Evolutionary conservation across 2,888 invertebrate genomes (phyloP), one percentile per base, ranked within the genome.

Genomic region (Ochropleura leucogaster): DNA sequence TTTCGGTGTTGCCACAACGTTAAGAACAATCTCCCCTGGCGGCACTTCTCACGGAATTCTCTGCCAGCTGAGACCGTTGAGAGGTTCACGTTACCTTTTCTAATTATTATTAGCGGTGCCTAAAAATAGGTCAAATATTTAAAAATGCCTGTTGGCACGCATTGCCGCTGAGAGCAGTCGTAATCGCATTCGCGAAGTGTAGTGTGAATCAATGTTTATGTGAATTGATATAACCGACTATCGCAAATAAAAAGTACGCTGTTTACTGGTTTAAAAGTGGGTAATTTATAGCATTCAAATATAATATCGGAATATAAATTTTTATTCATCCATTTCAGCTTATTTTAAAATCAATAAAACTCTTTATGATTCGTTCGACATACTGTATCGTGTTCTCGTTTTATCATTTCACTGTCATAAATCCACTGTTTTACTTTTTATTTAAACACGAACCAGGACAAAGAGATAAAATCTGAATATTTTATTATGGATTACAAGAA

Each of bases 61-160:
- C 90, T 88, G 89, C 90, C 91, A 92, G 92, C 90, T 92, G 93
- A 93, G 92, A 93, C 90, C 92, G 92, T 90, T 92, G 93, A 93
- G 92, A 93, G 95, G 95, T 94, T 96, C 96, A 95, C 94, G 94
- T 96, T 96, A 96, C 95, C 94, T 95, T 95, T 95, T 91, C 92
- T 93, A 93, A 95, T 95, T 96, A 96, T 96, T 96, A 95, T 95
- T 96, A 96, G 96, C 93, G 86, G 88, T 88, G 90, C 90, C 95
- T 96, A 96, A 94, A 96, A 96, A 96, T 96, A 96, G 95, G 94
- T 93, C 93, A 95, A 93, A 96, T 94, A 95, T 96, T 95, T 95
- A 95, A 95, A 95, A 95, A 94, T 93, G 92, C 90, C 88, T 89
- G 93, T 93, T 95, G 95, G 94, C 95, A 93, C 94, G 93, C 88